A percentile compares a stretch with the other conserved stretches of the same genome.
Evolutionary conservation across 1,140 invertebrate species (phyloP).

Genomic region (Myzus persicae): DNA sequence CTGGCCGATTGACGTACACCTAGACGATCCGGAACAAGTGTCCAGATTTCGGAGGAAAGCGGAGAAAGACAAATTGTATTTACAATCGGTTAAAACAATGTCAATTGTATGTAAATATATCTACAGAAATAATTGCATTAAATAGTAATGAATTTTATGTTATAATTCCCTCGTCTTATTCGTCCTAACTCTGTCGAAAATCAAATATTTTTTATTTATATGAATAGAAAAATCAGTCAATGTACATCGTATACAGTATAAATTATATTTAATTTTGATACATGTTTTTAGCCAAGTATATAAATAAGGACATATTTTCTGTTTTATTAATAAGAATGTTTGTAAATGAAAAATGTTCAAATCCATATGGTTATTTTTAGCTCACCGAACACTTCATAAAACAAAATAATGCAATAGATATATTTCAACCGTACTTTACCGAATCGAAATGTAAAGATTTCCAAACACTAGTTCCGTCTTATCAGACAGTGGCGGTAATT

Average conservation of each 20-base stretch:
- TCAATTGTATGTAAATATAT: constrained; percentile 65
- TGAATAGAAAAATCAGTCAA: background rate
- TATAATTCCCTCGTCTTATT: background rate
- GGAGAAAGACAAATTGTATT: constrained; percentile 94
- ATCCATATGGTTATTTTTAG: constrained; percentile 63
- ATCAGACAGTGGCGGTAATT: constrained; percentile 83
- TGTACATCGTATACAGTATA: background rate
- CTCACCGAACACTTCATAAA: constrained; percentile 71
- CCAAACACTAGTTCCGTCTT: constrained; percentile 71
- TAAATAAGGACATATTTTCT: background rate
- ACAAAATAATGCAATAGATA: constrained; percentile 74
- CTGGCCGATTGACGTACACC: constrained; percentile 96
- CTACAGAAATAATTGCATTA: background rate
- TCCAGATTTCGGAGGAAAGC: constrained; percentile 90
- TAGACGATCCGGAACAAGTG: constrained; percentile 87
- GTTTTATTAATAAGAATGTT: background rate
- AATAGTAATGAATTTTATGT: background rate
- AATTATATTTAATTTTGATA: background rate
- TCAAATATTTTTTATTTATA: background rate
- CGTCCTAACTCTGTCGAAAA: background rate
- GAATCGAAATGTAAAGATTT: constrained; percentile 59
- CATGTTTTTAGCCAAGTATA: background rate
- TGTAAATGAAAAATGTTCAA: background rate
- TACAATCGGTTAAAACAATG: constrained; percentile 82
- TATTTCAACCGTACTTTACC: constrained; percentile 71